Evolutionary conservation across 2,797 vertebrate genomes (phyloP).

Genomic region (Petrocephalus sullivani): DNA sequence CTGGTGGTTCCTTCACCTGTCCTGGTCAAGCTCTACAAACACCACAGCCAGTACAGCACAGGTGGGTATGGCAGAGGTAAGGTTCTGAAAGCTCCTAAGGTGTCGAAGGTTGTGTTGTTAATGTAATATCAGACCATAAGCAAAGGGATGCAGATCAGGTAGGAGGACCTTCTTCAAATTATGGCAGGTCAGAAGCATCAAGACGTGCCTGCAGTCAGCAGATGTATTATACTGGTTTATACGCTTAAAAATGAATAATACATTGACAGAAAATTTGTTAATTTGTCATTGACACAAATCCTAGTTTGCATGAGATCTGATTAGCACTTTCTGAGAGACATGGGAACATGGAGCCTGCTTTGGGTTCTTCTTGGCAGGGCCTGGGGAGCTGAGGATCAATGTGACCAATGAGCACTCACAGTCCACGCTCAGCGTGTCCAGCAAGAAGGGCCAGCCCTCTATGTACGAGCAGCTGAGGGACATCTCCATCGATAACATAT

Average conservation of each 20-base stretch:
- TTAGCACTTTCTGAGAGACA: not conserved
- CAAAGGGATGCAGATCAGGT: not conserved
- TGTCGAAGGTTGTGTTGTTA: not conserved
- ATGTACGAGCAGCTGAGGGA: conserved; percentile 97
- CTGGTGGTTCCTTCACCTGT: conserved; percentile 92
- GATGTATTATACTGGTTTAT: not conserved
- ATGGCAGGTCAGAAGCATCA: not conserved
- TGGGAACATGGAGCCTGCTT: not conserved
- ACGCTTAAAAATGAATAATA: not conserved
- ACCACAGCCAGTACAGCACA: conserved; percentile 84
- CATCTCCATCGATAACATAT: conserved; percentile 93
- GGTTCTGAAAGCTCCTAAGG: not conserved
- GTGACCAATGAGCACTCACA: conserved; percentile 88
- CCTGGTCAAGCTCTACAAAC: conserved; percentile 91
- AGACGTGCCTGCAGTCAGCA: not conserved
- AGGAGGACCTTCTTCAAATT: not conserved
- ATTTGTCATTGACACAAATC: not conserved
- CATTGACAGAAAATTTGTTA: not conserved
- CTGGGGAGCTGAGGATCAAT: conserved; percentile 88
- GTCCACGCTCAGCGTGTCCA: conserved; percentile 69
- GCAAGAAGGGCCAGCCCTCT: conserved; percentile 83
- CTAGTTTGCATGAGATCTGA: not conserved
- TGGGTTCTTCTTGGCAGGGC: conserved; percentile 46
- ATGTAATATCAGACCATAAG: not conserved
- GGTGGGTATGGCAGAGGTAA: conserved; percentile 54